Evolutionary conservation across 2,113 vertebrate species (phyloP), one percentile per base, ranked within the genome.

Genomic region (Corydoras maculifer): DNA sequence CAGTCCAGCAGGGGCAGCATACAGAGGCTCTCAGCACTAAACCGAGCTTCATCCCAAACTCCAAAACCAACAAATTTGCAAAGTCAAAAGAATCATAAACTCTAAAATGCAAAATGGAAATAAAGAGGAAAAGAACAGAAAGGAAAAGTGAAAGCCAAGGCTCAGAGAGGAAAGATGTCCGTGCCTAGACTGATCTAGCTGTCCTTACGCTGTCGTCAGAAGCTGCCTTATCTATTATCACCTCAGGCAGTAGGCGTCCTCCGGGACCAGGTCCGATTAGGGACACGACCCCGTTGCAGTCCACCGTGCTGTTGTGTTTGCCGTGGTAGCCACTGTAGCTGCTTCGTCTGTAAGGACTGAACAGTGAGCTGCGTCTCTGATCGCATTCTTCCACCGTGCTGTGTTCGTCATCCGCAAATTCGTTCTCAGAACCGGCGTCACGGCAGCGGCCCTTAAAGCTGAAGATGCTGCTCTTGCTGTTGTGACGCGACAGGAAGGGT

Each of bases 401-500:
- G 89, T 99, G 96, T 84, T 99, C 96, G 0, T 99, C 97, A 0
- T 99, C 97, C 0, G 96, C 97, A 7, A 99, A 99, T 78, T 99
- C 97, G 0, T 98, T 98, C 85, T 98, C 96, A 0, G 96, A 98
- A 63, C 84, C 95, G 0, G 93, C 94, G 72, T 98, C 96, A 31
- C 96, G 92, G 76, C 93, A 93, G 0, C 94, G 91, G 75, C 91
- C 91, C 63, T 93, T 91, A 86, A 94, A 97, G 87, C 96, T 99
- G 91, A 98, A 99, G 90, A 99, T 95, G 90, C 97, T 98, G 90
- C 95, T 98, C 81, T 91, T 93, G 89, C 96, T 98, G 87, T 98
- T 98, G 88, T 98, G 94, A 15, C 96, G 93, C 2, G 96, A 97
- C 76, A 97, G 92, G 82, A 94, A 98, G 4, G 96, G 97, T 1